These are phyloP conservation scores for Parazoanthus darwini DNA, from an alignment of 92 coral and sea anemone species.

Conservation along the genomic window DNA sequence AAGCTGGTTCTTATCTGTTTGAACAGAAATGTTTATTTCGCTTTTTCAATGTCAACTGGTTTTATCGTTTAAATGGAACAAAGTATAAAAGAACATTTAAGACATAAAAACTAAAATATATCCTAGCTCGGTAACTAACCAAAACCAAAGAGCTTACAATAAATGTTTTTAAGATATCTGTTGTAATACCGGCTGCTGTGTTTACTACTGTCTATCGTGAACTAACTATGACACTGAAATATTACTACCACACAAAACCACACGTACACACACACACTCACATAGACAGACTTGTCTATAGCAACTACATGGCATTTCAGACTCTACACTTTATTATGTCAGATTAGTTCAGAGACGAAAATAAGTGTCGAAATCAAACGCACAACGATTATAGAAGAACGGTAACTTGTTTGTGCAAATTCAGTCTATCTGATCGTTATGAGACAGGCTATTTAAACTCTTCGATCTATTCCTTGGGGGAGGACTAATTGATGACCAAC, in stretches of 20 bases:
- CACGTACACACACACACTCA: neutral
- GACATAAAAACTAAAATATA: neutral
- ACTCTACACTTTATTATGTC: neutral
- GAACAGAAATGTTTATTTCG: neutral
- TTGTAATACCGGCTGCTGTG: neutral
- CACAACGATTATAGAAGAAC: neutral
- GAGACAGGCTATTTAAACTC: neutral
- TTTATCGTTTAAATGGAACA: neutral
- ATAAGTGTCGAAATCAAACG: neutral
- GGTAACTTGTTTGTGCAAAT: neutral
- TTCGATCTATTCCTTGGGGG: neutral
- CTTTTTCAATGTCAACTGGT: neutral
- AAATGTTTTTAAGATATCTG: neutral
- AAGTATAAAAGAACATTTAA: neutral
- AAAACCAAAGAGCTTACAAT: neutral
- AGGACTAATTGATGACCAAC: conserved; percentile 2
- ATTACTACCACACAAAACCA: neutral
- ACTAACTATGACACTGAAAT: neutral
- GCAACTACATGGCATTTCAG: neutral
- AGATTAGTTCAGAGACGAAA: neutral
- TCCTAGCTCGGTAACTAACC: neutral
- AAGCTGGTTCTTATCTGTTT: neutral
- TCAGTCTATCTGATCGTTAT: neutral
- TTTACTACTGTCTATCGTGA: conserved; percentile 1
- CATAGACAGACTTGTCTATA: neutral